Conservation (phyloP, 2,888 invertebrate species). For the Nemurella pictetii region DNA sequence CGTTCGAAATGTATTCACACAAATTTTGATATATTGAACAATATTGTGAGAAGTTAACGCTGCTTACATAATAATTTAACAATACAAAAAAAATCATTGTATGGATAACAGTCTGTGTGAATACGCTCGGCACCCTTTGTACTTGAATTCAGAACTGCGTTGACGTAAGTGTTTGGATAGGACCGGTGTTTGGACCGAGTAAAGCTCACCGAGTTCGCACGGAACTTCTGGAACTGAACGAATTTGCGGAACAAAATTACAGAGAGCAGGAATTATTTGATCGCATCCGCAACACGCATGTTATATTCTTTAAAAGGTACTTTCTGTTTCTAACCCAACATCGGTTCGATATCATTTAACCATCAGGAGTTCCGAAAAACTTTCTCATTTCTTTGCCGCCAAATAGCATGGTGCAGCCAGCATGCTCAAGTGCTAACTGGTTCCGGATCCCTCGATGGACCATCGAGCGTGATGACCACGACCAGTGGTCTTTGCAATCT, state of each 20-base stretch:
- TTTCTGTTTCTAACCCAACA: slow-evolving; percentile 23
- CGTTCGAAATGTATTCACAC: not conserved
- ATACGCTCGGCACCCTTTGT: not conserved
- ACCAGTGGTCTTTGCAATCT: too few relatives aligned
- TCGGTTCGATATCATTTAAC: not conserved
- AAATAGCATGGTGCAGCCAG: not conserved
- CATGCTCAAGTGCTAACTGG: too few relatives aligned
- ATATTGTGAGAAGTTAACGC: not conserved
- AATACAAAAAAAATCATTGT: too few relatives aligned
- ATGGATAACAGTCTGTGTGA: not conserved
- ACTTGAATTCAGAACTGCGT: not conserved
- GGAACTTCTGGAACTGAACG: not conserved
- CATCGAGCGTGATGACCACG: too few relatives aligned
- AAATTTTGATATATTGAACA: not conserved
- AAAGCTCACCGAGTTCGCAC: not conserved
- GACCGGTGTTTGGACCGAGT: not conserved
- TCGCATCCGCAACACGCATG: slow-evolving; percentile 3
- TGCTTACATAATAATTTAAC: not conserved
- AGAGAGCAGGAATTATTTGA: not conserved
- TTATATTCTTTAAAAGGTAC: not conserved
- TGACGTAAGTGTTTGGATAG: not conserved
- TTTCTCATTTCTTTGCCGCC: slow-evolving; percentile 10
- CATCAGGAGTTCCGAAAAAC: slow-evolving; percentile 6
- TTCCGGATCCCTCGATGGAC: slow-evolving; percentile 15
- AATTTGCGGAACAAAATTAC: not conserved